Conservation (phyloP, 2,888 invertebrate genomes). For the Drosophila multiciliata region DNA sequence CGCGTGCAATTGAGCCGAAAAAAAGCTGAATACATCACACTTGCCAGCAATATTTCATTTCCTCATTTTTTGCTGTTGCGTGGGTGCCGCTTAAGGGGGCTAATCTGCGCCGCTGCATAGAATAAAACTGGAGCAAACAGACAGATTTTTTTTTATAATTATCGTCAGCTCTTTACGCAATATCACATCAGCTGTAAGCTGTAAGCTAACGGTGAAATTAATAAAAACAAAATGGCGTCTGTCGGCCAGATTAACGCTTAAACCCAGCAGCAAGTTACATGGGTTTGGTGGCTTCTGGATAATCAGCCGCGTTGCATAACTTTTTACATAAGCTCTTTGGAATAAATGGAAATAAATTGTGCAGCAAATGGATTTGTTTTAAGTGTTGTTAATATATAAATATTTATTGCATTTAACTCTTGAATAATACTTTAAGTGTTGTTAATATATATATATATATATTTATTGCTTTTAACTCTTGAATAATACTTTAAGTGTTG, state of each 20-base stretch:
- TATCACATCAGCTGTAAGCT: background rate
- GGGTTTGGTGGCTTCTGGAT: conserved; percentile 6
- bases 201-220: conserved; percentile 30
- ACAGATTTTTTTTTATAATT: conserved; percentile 18
- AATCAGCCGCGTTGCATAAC: conserved; percentile 1
- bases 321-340: background rate
- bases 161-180: conserved; percentile 21
- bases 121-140: background rate
- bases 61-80: background rate
- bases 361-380: background rate
- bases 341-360: background rate
- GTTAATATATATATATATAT: too few species aligned
- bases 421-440: background rate
- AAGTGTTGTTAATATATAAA: too few species aligned
- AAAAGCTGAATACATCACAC: conserved; percentile 11
- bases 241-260: conserved; percentile 42
- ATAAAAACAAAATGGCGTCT: conserved; percentile 50
- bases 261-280: conserved; percentile 37
- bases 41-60: background rate
- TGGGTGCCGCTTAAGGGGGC: background rate
- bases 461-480: background rate
- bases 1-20: conserved; percentile 56
- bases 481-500: background rate
- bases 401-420: background rate
- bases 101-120: background rate